These are phyloP conservation scores for Eupithecia dodoneata DNA, from an alignment of 2,888 invertebrate genomes.

Conservation along the genomic window DNA sequence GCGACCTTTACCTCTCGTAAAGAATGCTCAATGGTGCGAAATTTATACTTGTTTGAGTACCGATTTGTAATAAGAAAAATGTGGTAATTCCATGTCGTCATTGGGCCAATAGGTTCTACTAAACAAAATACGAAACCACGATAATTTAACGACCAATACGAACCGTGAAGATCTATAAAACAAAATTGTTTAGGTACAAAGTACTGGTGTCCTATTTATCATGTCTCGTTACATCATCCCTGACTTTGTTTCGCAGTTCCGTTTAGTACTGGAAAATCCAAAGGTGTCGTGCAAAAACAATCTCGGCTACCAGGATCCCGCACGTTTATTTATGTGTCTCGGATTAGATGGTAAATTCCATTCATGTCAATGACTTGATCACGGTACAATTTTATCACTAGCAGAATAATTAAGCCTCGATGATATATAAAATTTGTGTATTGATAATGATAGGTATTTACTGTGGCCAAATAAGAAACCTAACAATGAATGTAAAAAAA, in stretches of 20 bases:
- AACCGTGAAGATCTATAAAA: constrained; percentile 14
- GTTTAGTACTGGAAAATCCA: constrained; percentile 65
- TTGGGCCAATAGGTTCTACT: constrained; percentile 37
- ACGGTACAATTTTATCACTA: not conserved
- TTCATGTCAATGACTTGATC: constrained; percentile 52
- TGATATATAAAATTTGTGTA: not conserved
- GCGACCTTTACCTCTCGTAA: constrained; percentile 62
- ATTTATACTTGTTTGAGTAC: constrained; percentile 57
- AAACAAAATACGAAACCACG: constrained; percentile 3
- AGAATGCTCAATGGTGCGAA: constrained; percentile 62
- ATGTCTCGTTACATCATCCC: constrained; percentile 55
- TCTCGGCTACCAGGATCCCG: constrained; percentile 49
- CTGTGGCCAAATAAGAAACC: not conserved
- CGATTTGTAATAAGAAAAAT: constrained; percentile 62
- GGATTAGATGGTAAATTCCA: constrained; percentile 37
- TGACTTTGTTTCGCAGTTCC: constrained; percentile 61
- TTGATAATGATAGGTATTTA: not conserved
- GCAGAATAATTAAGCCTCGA: not conserved
- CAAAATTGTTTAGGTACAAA: constrained; percentile 17
- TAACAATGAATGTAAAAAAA: not conserved
- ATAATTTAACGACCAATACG: constrained; percentile 12
- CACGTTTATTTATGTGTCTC: constrained; percentile 43
- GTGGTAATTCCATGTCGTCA: constrained; percentile 59
- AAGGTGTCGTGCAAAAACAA: constrained; percentile 48
- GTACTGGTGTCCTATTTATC: constrained; percentile 40